These are phyloP conservation scores for Lathronympha strigana DNA, from an alignment of 2,888 invertebrate genomes.

Conservation along the genomic window DNA sequence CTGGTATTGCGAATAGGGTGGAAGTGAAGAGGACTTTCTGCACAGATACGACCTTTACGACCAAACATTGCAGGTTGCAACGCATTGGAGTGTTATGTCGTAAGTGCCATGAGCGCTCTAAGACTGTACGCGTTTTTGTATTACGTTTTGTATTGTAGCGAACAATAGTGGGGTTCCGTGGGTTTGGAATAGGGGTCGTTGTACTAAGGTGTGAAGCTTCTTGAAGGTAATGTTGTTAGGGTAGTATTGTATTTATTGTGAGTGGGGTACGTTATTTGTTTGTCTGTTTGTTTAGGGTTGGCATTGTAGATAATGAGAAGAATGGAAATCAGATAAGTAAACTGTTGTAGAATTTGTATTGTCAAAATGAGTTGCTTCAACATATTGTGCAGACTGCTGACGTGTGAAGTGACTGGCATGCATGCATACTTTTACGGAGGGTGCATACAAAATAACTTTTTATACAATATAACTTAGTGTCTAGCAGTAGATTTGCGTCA, in stretches of 20 bases:
- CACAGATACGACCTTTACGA: not conserved
- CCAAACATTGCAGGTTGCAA: not conserved
- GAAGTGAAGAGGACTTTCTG: not conserved
- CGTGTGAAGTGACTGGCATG: not conserved
- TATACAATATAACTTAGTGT: not conserved
- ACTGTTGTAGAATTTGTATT: not conserved
- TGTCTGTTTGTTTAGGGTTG: conserved; percentile 11
- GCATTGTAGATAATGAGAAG: conserved; percentile 7
- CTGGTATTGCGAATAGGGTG: not conserved
- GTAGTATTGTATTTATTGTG: conserved; percentile 29
- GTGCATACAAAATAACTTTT: not conserved
- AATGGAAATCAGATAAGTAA: conserved; percentile 1
- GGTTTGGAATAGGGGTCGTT: conserved; percentile 29
- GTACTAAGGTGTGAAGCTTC: conserved; percentile 30
- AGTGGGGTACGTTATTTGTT: conserved; percentile 8
- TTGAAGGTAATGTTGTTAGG: conserved; percentile 16
- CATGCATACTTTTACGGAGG: not conserved
- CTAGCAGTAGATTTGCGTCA: no score
- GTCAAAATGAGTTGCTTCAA: not conserved
- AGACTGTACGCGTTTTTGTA: conserved; percentile 8
- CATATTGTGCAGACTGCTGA: not conserved
- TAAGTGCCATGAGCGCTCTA: not conserved
- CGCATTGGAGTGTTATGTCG: not conserved
- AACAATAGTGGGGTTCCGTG: conserved; percentile 24
- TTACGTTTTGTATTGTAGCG: no score